These are phyloP conservation scores for Molorchus minor DNA, from an alignment of 2,888 invertebrate genomes.

Conservation along the genomic window DNA sequence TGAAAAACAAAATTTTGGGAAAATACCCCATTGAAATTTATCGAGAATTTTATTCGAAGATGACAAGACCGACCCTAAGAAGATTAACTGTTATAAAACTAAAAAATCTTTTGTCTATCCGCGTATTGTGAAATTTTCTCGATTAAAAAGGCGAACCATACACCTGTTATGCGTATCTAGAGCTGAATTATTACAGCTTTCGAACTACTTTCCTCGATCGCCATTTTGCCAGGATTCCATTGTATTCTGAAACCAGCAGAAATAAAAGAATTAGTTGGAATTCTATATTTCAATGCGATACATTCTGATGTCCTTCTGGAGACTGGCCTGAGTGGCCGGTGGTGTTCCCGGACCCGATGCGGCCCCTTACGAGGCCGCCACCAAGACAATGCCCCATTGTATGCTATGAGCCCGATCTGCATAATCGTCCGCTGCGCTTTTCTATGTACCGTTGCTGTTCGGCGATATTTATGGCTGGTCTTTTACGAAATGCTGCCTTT, in stretches of 20 bases:
- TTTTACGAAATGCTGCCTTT: conserved; percentile 16
- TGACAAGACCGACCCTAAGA: neutral
- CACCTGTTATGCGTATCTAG: neutral
- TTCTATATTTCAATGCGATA: conserved; percentile 22
- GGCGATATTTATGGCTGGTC: conserved; percentile 27
- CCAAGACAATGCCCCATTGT: conserved; percentile 37
- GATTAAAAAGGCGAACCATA: neutral
- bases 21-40: too few species aligned
- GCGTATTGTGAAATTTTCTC: neutral
- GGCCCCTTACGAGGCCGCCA: conserved; percentile 22
- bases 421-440: conserved; percentile 27
- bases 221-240: conserved; percentile 21
- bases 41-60: too few species aligned
- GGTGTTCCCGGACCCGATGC: conserved; percentile 18
- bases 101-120: neutral
- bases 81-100: neutral
- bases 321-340: conserved; percentile 28
- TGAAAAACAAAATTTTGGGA: too few species aligned
- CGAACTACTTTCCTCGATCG: neutral
- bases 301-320: conserved; percentile 22
- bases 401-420: conserved; percentile 33
- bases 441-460: conserved; percentile 31
- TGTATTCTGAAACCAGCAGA: conserved; percentile 22
- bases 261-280: conserved; percentile 32
- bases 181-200: neutral